A percentile compares a stretch with the other conserved stretches of the same genome.
Evolutionary conservation across 2,888 invertebrate genomes (phyloP).

Genomic region (Lymantria monacha): DNA sequence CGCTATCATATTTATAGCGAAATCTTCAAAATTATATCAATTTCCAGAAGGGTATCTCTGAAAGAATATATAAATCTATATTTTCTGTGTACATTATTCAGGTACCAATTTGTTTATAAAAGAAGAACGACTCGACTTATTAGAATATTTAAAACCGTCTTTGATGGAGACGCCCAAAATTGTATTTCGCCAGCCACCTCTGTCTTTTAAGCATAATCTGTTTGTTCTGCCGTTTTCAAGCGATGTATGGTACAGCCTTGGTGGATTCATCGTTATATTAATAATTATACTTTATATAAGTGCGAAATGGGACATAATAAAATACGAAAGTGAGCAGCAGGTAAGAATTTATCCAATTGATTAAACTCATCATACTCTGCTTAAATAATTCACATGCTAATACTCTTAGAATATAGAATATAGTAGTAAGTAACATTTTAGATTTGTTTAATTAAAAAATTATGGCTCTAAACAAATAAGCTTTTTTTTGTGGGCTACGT

Average conservation of each 20-base stretch:
- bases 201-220: slow-evolving; percentile 85
- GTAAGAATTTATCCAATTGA: too few relatives aligned
- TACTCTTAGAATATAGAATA: too few relatives aligned
- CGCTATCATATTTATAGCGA: too few relatives aligned
- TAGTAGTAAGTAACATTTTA: too few relatives aligned
- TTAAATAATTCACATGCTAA: too few relatives aligned
- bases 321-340: slow-evolving; percentile 21
- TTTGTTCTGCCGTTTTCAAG: slow-evolving; percentile 84
- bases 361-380: too few relatives aligned
- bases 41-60: not conserved
- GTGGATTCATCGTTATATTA: slow-evolving; percentile 59
- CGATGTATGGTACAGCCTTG: slow-evolving; percentile 82
- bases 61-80: not conserved
- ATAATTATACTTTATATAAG: slow-evolving; percentile 46
- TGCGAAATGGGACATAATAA: slow-evolving; percentile 56
- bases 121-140: slow-evolving; percentile 37
- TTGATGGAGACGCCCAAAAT: slow-evolving; percentile 64
- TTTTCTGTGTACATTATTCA: slow-evolving; percentile 19
- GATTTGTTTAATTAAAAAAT: too few relatives aligned
- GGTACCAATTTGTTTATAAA: slow-evolving; percentile 52
- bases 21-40: too few relatives aligned
- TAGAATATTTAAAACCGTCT: slow-evolving; percentile 73
- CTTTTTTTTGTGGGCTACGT: too few relatives aligned
- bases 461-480: too few relatives aligned
- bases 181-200: slow-evolving; percentile 84